Base-by-base conservation (phyloP, 2,888 invertebrate genomes). In the Tachystola acroxantha region DNA sequence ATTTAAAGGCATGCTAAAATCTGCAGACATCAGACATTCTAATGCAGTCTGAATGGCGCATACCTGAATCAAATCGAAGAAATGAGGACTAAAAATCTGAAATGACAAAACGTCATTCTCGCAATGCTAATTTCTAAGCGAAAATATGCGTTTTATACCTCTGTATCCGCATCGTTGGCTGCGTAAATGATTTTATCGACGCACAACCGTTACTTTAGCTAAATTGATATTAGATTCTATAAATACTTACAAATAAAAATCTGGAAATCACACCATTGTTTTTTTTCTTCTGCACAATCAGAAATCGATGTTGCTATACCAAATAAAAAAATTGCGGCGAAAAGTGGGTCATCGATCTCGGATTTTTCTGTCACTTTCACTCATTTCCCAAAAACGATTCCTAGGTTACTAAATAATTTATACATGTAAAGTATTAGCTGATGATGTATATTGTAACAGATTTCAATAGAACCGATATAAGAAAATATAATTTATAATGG, bases 221-320 rank as follows among this genome's bases (percentile, higher is more conserved):
- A 67, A 71, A 79, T 74, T 76, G 72, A 68, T 76, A 77, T 69
- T 66, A 63, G 66, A 80, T 79, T 85, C 86, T 84, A 84, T 80
- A 79, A 85, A 85, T 86, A 87, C 87, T 87, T 85, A 86, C 86
- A 86, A 85, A 86, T 85, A 84, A 86, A 85, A 87, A 79, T 85
- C 85, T 84, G 82, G 82, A 86, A 41, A 82, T 86, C 81, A 86
- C 87, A 86, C 87, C 86, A 86, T 86, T 87, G 86, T 87, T 86
- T 86, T 39, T n/a, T 85, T 85, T 82, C 82, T 78, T 77, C 81
- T 80, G 78, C 82, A 81, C 78, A 81, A 81, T 81, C 79, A 79
- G 80, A 70, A 65, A 66, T 59, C 64, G 59, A 65, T 80, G 80
- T 82, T 82, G 72, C 82, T 59, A 75, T 47, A 64, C 55, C 57